Percentiles rank a stretch among this genome's conserved stretches.
Conservation (phyloP, 2,113 vertebrate species). For the Gavia stellata region DNA sequence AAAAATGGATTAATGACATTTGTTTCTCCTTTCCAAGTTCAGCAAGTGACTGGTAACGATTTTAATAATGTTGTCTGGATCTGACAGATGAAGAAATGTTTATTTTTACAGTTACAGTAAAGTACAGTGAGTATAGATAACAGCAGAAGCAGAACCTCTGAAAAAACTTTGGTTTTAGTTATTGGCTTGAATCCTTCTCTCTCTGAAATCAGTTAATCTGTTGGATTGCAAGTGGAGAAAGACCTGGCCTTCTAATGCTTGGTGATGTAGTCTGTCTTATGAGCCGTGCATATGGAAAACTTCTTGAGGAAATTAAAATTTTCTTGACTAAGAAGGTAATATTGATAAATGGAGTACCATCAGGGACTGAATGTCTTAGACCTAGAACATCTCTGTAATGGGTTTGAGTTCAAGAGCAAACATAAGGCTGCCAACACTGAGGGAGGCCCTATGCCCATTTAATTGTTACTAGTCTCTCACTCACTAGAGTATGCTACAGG, state of each 20-base stretch:
- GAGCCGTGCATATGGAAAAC: neutral
- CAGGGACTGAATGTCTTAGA: neutral
- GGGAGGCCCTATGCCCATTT: too few relatives aligned
- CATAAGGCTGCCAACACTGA: neutral
- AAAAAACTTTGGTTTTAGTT: neutral
- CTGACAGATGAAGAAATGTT: neutral
- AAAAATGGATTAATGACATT: neutral
- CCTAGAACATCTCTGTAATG: neutral
- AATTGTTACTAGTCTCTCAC: neutral
- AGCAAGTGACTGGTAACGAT: neutral
- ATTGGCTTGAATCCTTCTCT: neutral
- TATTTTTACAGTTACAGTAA: neutral
- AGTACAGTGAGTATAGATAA: neutral
- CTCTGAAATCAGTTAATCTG: neutral
- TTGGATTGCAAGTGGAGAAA: neutral
- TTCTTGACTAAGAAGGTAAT: neutral
- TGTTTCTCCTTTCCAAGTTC: neutral
- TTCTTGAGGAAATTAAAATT: neutral
- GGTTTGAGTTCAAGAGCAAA: neutral
- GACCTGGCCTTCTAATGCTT: neutral
- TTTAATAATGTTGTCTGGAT: neutral
- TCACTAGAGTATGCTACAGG: neutral
- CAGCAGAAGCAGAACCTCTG: neutral
- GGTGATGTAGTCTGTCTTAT: neutral
- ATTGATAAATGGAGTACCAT: neutral